Base-by-base conservation (phyloP, 2,888 invertebrate species). In the Hylaea fasciaria region DNA sequence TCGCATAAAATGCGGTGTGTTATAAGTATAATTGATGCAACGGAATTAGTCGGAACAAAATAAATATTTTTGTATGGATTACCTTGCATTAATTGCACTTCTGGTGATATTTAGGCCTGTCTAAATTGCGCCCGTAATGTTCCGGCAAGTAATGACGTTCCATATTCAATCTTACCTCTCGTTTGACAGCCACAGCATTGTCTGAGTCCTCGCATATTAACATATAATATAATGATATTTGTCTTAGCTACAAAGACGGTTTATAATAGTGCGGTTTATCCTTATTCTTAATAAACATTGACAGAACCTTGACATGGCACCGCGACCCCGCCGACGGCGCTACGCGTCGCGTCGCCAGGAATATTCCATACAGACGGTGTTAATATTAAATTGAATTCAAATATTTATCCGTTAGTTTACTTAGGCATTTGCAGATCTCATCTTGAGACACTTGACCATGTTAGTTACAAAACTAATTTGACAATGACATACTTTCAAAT, bases 401-500 rank as follows among this genome's bases (percentile, higher is more conserved):
- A 46, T 59, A 57, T 57, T 64, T 11, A 57, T 46, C 22, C 32
- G 45, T 60, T 56, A 52, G 65, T 72, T 73, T 67, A 65, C 60
- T 64, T 32, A 7, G 1, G 32, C 32, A 32, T 32, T 68, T 49
- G 59, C 54, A 68, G 68, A 72, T 68, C 67, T 70, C 77, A 72
- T 80, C 82, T 83, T 82, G 84, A 83, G 83, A 82, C 60, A 76
- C 77, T 80, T 80, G 64, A 56, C 55, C 44, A 40, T 55, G 66
- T 57, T 50, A 71, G 60, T 83, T 80, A 74, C 72, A 78, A 83
- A 83, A 85, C 66, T 46, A 44, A 16, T 57, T 58, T 82, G 85
- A 83, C 90, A 87, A 67, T 90, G 89, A 85, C 90, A 87, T 68
- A 84, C 86, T 87, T 89, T 87, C 82, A 71, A 81, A 82, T 81